Percentiles rank a stretch among this genome's conserved stretches.
Conservation (phyloP, 2,113 vertebrate species). For the Cephalophus harveyi region DNA sequence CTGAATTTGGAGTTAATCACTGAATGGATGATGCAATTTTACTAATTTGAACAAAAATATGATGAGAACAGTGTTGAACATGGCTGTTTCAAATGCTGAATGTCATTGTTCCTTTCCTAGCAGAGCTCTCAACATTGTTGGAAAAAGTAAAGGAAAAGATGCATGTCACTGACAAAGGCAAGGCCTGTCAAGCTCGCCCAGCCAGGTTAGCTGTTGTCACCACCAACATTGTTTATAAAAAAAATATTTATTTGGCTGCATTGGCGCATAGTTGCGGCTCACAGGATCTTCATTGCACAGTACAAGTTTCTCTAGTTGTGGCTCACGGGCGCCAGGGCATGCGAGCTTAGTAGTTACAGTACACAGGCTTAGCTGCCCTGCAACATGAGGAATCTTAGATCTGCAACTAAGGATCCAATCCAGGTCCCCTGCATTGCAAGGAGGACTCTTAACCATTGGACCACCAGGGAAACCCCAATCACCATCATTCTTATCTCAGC, state of each 20-base stretch:
- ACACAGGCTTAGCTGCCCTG: not conserved
- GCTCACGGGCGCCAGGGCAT: rapidly evolving
- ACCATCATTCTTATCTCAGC: not conserved
- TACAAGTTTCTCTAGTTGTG: not conserved
- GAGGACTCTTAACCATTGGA: not conserved
- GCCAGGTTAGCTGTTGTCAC: rapidly evolving
- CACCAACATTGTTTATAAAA: not conserved
- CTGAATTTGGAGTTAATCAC: not conserved
- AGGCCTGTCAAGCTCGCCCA: not conserved
- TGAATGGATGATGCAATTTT: not conserved
- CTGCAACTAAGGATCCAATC: not conserved
- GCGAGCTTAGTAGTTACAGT: not conserved
- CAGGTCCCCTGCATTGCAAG: not conserved
- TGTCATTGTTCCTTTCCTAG: not conserved
- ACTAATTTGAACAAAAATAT: not conserved
- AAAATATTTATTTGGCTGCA: not conserved
- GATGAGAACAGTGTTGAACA: not conserved
- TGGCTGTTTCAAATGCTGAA: not conserved
- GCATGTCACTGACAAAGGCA: not conserved
- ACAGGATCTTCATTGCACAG: not conserved
- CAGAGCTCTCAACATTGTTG: not conserved
- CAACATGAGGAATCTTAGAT: not conserved
- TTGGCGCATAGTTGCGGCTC: not conserved
- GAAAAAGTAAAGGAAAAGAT: not conserved
- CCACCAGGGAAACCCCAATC: not conserved